A percentile compares a stretch with the other conserved stretches of the same genome.
Evolutionary conservation across 2,888 invertebrate genomes (phyloP).

Genomic region (Deladenus siricidicola): DNA sequence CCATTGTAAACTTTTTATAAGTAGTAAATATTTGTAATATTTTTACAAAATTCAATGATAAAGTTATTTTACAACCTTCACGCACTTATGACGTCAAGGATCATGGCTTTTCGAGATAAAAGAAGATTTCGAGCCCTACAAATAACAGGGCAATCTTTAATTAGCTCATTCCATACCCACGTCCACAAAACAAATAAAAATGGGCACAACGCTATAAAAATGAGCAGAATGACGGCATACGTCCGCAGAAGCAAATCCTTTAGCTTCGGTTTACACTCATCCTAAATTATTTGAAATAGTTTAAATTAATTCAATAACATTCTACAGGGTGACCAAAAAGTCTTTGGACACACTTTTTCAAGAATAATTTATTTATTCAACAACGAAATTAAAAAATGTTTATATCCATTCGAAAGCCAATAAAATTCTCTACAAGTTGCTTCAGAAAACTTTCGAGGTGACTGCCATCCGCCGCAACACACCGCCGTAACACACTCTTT

Average conservation of each 20-base stretch:
- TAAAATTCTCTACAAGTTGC: too few species aligned
- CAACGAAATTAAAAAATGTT: too few species aligned
- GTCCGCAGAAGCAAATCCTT: background rate
- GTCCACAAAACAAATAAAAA: background rate
- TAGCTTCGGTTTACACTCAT: background rate
- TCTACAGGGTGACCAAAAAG: background rate
- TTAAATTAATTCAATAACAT: background rate
- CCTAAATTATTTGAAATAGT: background rate
- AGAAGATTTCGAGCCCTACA: background rate
- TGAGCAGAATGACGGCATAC: background rate
- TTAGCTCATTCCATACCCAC: background rate
- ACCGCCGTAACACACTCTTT: too few species aligned
- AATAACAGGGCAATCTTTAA: background rate
- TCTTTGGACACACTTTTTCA: too few species aligned
- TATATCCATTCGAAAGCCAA: too few species aligned
- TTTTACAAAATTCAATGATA: background rate
- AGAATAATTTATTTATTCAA: too few species aligned
- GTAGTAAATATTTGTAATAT: background rate
- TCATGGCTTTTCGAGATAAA: background rate
- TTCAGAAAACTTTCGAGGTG: too few species aligned
- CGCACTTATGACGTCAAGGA: background rate
- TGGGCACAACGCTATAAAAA: background rate
- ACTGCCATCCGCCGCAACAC: too few species aligned
- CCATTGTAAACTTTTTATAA: too few species aligned
- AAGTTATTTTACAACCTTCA: background rate